Conservation (phyloP, 1,140 invertebrate genomes). For the Eumaeus atala region DNA sequence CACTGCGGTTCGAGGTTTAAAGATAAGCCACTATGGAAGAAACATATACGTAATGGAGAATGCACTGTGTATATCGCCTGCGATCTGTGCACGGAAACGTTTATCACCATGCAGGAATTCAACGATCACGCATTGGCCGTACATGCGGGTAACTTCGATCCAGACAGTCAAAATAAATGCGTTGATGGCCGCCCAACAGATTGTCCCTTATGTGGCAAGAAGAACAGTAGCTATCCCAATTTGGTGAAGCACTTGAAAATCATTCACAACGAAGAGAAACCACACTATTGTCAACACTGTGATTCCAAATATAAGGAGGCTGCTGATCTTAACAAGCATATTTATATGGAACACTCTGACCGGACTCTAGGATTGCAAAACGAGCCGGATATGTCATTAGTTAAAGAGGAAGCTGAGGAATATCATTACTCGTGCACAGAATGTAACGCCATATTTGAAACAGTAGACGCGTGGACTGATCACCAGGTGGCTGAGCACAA, state of each 20-base stretch:
- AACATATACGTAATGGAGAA: slow-evolving; percentile 68
- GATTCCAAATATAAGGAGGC: slow-evolving; percentile 64
- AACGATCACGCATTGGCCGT: slow-evolving; percentile 67
- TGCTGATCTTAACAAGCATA: slow-evolving; percentile 67
- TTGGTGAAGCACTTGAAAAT: slow-evolving; percentile 74
- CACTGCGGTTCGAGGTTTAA: slow-evolving; percentile 65
- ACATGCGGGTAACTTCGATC: slow-evolving; percentile 62
- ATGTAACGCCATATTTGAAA: slow-evolving; percentile 73
- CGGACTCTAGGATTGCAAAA: slow-evolving; percentile 36
- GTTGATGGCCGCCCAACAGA: slow-evolving; percentile 65
- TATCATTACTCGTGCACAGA: slow-evolving; percentile 75
- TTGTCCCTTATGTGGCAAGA: slow-evolving; percentile 73
- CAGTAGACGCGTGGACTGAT: slow-evolving; percentile 72
- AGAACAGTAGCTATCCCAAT: slow-evolving; percentile 72
- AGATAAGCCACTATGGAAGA: slow-evolving; percentile 63
- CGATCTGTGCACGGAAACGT: slow-evolving; percentile 68
- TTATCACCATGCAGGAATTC: slow-evolving; percentile 66
- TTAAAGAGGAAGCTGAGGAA: slow-evolving; percentile 67
- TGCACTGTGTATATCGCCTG: slow-evolving; percentile 69
- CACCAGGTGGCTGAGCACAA: slow-evolving; percentile 73
- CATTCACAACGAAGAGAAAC: slow-evolving; percentile 65
- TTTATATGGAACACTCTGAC: slow-evolving; percentile 65
- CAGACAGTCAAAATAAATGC: slow-evolving; percentile 57
- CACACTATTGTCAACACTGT: slow-evolving; percentile 68
- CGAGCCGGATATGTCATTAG: slow-evolving; percentile 57